Conservation (phyloP, 2,888 invertebrate species). For the Drosophila yooni region DNA sequence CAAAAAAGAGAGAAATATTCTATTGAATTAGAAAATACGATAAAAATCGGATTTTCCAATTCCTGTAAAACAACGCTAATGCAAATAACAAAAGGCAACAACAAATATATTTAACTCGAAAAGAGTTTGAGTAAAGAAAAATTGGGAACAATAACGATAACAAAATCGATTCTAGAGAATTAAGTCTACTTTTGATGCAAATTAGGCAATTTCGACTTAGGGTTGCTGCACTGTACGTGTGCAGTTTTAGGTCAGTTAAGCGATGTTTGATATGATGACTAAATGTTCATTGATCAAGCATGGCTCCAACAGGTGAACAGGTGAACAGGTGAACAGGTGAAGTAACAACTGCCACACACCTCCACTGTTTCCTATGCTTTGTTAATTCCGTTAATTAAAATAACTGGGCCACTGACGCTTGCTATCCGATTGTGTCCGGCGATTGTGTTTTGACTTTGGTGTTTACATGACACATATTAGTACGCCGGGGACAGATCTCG, state of each 20-base stretch:
- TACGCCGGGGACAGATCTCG: not conserved
- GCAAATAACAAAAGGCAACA: not conserved
- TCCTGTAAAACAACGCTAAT: not conserved
- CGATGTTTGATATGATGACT: not conserved
- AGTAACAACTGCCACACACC: not conserved
- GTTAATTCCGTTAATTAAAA: slow-evolving; percentile 72
- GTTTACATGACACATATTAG: slow-evolving; percentile 53
- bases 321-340: not conserved
- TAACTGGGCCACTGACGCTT: slow-evolving; percentile 75
- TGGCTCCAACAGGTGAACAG: not conserved
- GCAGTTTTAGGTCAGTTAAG: slow-evolving; percentile 41
- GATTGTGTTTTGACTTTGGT: slow-evolving; percentile 27
- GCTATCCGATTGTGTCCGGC: slow-evolving; percentile 57
- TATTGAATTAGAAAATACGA: not conserved
- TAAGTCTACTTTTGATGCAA: not conserved
- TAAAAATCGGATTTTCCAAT: not conserved
- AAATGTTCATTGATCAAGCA: slow-evolving; percentile 13
- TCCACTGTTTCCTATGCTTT: slow-evolving; percentile 31
- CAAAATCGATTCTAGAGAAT: not conserved
- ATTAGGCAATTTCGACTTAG: not conserved
- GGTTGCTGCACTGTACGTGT: slow-evolving; percentile 29
- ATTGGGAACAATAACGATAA: not conserved
- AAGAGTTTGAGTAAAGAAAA: no score
- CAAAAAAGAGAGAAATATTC: not conserved
- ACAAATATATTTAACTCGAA: not conserved